phyloP scores from a whole-genome alignment of 2,113 vertebrate genomes.

The Pholis gunnellus region DNA sequence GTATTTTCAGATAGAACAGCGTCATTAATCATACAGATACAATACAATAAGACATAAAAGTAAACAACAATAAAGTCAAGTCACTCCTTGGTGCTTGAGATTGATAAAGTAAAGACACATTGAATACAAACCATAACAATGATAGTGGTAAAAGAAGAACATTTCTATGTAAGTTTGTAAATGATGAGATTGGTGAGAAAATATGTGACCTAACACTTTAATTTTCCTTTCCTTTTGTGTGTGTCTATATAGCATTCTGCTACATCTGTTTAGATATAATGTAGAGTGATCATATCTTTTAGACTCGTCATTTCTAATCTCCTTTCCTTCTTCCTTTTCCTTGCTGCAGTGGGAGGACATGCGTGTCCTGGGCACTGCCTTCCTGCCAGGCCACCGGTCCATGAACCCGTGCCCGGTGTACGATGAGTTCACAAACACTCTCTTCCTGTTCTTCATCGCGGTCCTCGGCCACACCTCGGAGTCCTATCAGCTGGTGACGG shows the following conservation, averaged over 20 bases:
- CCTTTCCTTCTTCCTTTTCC: background rate
- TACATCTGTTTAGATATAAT: background rate
- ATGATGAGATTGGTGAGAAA: background rate
- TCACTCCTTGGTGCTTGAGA: background rate
- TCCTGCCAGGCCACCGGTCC: slow-evolving; percentile 89
- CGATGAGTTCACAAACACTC: slow-evolving; percentile 80
- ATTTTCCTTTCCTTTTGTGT: background rate
- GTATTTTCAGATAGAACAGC: no score
- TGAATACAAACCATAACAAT: background rate
- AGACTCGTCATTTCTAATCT: background rate
- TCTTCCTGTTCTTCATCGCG: slow-evolving; percentile 95
- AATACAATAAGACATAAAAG: background rate
- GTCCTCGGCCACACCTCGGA: slow-evolving; percentile 90
- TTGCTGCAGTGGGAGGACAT: slow-evolving; percentile 90
- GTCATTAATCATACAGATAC: background rate
- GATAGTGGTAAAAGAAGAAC: background rate
- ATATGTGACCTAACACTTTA: background rate
- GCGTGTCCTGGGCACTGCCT: slow-evolving; percentile 85
- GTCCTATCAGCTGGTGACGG: slow-evolving; percentile 90
- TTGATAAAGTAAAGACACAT: background rate
- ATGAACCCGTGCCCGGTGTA: slow-evolving; percentile 98
- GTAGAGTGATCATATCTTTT: background rate
- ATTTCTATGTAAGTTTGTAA: background rate
- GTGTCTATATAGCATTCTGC: background rate
- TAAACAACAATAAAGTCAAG: background rate